Evolutionary conservation across 2,113 vertebrate species (phyloP), one percentile per base, ranked within the genome.

Genomic region (Papio anubis): DNA sequence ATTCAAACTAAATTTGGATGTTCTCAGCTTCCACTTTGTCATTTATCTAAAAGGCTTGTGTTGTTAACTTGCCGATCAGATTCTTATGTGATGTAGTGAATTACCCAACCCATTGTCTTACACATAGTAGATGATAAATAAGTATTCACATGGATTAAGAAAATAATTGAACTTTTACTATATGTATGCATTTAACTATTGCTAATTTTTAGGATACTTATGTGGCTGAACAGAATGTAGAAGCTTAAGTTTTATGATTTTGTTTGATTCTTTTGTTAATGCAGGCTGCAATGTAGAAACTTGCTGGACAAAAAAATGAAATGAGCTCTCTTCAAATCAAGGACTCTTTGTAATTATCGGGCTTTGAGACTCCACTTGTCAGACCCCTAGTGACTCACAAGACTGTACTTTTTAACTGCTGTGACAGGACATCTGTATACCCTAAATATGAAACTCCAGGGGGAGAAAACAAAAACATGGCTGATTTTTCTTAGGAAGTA

Each of bases 301-400:
- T 94, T 95, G 14, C 10, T 79, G 11, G 3, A n/a, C 68, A 50
- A 32, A 48, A 48, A 48, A 61, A n/a, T 10, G 2, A 12, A 61
- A 78, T 86, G 57, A 70, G 87, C 23, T 40, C 59, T 96, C 14
- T 61, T 96, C 38, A 59, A 72, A 93, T 97, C 76, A 96, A 97
- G 96, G 88, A 68, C 91, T 75, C 96, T 94, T 32, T 70, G 10
- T 95, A 75, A 91, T 95, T 68, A 84, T 90, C 13, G 20, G 52
- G 40, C 64, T 88, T 91, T 50, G 80, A 90, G 61, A 90, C 83
- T 59, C 25, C 16, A 50, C 93, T 84, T 97, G 96, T 95, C 95
- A 94, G 88, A 96, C 90, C 84, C 94, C 95, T 64, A 87, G 87
- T 94, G 90, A 76, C 93, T 97, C 94, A 81, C 76, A 90, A 68